Percentiles rank a stretch among this genome's conserved stretches.
phyloP scores from a whole-genome alignment of 1,140 invertebrate genomes.

The Euwallacea similis region DNA sequence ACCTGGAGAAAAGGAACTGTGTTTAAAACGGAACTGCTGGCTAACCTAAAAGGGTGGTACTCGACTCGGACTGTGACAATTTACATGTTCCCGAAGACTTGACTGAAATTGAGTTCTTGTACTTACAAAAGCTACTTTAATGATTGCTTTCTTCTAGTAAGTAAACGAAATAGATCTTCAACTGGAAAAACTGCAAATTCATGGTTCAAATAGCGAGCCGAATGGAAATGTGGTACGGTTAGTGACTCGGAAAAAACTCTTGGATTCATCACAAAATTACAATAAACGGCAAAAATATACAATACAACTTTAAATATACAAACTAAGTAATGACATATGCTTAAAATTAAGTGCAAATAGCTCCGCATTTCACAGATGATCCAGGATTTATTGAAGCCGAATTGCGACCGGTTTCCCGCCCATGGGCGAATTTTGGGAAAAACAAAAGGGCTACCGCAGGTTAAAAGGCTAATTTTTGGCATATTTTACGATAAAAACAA shows the following conservation, averaged over 20 bases:
- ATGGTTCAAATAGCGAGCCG: slow-evolving; percentile 43
- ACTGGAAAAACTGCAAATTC: slow-evolving; percentile 16
- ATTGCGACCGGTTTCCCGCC: too few relatives aligned
- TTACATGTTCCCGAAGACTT: too few relatives aligned
- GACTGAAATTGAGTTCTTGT: background rate
- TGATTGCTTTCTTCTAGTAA: background rate
- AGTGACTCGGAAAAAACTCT: slow-evolving; percentile 48
- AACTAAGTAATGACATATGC: slow-evolving; percentile 24
- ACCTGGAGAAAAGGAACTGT: slow-evolving; percentile 56
- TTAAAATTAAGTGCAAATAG: slow-evolving; percentile 21
- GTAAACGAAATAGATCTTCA: background rate
- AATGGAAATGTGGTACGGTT: slow-evolving; percentile 44
- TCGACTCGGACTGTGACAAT: slow-evolving; percentile 41
- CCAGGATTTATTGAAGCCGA: slow-evolving; percentile 37
- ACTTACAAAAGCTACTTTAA: slow-evolving; percentile 5
- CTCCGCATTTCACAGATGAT: slow-evolving; percentile 39
- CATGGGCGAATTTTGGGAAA: too few relatives aligned
- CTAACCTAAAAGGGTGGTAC: slow-evolving; percentile 51
- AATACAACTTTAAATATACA: slow-evolving; percentile 27
- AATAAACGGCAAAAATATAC: slow-evolving; percentile 28
- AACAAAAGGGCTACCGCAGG: too few relatives aligned
- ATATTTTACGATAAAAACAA: too few relatives aligned
- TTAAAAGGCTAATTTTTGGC: too few relatives aligned
- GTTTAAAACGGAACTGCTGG: slow-evolving; percentile 53
- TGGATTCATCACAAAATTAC: slow-evolving; percentile 1